These are phyloP conservation scores for Meghimatium bilineatum DNA, from an alignment of 2,888 invertebrate species.

Conservation along the genomic window DNA sequence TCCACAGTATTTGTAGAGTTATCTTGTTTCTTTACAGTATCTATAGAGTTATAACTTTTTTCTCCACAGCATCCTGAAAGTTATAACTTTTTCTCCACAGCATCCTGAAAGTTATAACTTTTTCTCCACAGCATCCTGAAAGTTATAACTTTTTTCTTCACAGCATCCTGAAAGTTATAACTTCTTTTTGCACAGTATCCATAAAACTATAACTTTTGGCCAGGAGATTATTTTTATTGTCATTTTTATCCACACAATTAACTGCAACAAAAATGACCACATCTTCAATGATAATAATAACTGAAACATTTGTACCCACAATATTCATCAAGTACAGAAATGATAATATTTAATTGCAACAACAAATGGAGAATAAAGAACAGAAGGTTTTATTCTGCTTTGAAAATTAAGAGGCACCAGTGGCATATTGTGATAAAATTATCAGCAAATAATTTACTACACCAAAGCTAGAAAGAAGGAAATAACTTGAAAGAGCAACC, in stretches of 20 bases:
- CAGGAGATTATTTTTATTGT: not conserved
- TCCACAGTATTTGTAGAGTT: too few species aligned
- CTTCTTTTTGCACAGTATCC: too few species aligned
- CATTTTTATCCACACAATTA: not conserved
- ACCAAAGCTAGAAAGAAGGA: not conserved
- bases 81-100: too few species aligned
- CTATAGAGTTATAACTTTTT: too few species aligned
- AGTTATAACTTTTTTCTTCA: too few species aligned
- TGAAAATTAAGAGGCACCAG: constrained; percentile 21
- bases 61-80: too few species aligned
- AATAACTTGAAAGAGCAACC: not conserved
- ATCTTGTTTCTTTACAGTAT: not conserved
- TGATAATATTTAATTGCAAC: not conserved
- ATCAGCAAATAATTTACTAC: not conserved
- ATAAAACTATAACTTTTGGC: not conserved
- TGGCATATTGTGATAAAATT: not conserved
- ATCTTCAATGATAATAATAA: too few species aligned
- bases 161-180: too few species aligned
- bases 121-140: too few species aligned
- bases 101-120: too few species aligned
- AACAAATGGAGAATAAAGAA: not conserved
- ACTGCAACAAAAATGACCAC: not conserved
- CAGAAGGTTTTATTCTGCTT: not conserved
- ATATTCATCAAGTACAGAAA: not conserved
- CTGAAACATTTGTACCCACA: not conserved